phyloP scores from a whole-genome alignment of 2,113 vertebrate species.

The Ceyx melanurus region DNA sequence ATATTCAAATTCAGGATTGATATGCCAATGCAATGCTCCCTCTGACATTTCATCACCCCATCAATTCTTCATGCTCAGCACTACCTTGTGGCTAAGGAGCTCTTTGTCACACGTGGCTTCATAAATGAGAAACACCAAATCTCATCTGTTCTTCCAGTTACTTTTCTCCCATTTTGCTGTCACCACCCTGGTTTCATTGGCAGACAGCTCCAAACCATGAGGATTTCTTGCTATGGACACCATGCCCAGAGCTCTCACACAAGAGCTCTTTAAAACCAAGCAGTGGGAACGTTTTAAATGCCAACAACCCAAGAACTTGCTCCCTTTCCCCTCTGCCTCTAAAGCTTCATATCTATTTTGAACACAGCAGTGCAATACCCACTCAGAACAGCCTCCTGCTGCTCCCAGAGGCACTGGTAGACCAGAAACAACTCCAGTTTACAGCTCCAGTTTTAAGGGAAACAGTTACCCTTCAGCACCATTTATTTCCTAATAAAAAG shows the following conservation, averaged over 20 bases:
- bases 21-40: neutral
- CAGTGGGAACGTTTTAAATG: fast-evolving
- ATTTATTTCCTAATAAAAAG: neutral
- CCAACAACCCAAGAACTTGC: neutral
- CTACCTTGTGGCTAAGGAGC: neutral
- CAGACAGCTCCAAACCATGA: neutral
- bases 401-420: neutral
- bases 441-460: neutral
- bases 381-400: neutral
- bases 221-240: neutral
- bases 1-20: neutral
- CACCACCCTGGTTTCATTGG: neutral
- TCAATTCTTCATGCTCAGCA: neutral
- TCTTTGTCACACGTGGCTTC: neutral
- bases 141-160: neutral
- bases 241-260: neutral
- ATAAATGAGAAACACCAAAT: neutral
- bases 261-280: neutral
- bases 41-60: neutral
- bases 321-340: neutral
- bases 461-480: neutral
- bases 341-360: neutral
- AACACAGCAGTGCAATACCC: neutral
- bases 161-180: neutral
- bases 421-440: neutral